phyloP scores from a whole-genome alignment of 2,113 vertebrate species.

The Rhinolophus ferrumequinum region DNA sequence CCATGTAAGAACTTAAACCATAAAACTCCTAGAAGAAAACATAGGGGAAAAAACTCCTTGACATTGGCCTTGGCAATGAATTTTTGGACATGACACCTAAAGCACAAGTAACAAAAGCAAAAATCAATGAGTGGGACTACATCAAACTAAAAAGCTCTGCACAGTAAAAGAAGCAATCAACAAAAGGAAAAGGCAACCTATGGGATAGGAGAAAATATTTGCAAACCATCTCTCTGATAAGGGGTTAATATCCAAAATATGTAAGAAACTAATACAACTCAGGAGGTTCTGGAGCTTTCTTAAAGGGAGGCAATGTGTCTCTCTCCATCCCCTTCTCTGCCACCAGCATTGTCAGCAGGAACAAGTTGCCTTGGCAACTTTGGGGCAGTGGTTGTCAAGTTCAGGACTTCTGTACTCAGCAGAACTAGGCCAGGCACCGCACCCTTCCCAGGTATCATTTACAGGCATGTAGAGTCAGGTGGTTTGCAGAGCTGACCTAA shows the following conservation, averaged over 20 bases:
- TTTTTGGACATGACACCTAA: not conserved
- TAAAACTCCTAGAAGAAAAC: not conserved
- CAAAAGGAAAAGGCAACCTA: not conserved
- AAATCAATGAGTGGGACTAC: not conserved
- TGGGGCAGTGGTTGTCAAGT: not conserved
- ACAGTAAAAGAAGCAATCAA: not conserved
- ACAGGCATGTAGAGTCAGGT: not conserved
- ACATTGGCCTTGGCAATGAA: not conserved
- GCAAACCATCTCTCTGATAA: not conserved
- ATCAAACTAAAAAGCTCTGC: not conserved
- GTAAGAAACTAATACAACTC: not conserved
- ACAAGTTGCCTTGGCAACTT: not conserved
- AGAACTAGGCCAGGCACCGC: not conserved
- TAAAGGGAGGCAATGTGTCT: not conserved
- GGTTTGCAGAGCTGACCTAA: not conserved
- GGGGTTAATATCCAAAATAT: not conserved
- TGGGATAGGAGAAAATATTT: not conserved
- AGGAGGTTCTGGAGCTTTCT: not conserved
- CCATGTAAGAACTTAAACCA: not conserved
- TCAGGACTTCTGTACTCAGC: not conserved
- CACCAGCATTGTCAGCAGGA: not conserved
- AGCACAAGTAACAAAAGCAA: not conserved
- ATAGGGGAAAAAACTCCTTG: not conserved
- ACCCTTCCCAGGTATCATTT: not conserved
- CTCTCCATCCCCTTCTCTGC: not conserved